These are phyloP conservation scores for Rhagophthalmus giganteus DNA, from an alignment of 2,888 invertebrate genomes.

Conservation along the genomic window DNA sequence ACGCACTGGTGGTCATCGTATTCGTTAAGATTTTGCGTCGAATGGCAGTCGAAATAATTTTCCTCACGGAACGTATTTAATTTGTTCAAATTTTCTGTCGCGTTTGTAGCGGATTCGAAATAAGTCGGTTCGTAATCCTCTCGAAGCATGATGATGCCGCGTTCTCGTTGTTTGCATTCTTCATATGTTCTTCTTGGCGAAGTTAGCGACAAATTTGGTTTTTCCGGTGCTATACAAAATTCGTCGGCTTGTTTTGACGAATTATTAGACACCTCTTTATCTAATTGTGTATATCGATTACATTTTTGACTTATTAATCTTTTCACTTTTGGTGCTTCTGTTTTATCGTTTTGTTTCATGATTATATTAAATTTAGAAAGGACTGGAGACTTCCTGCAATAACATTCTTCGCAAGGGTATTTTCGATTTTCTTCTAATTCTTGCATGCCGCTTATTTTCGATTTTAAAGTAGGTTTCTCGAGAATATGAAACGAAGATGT, in stretches of 20 bases:
- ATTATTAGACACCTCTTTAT: no score
- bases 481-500: no score
- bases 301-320: no score
- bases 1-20: slow-evolving; percentile 54
- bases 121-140: neutral
- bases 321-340: neutral
- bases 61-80: slow-evolving; percentile 58
- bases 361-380: slow-evolving; percentile 3
- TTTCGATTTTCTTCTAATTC: no score
- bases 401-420: slow-evolving; percentile 10
- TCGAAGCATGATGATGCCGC: neutral
- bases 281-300: no score
- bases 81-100: slow-evolving; percentile 33
- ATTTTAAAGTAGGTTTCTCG: no score
- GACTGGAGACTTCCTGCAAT: slow-evolving; percentile 13
- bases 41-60: slow-evolving; percentile 66
- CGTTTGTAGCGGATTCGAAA: no score
- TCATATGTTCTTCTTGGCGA: no score
- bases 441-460: no score
- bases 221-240: no score
- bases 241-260: no score
- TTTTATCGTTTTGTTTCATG: neutral
- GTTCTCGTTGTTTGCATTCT: neutral
- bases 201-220: no score
- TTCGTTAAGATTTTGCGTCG: slow-evolving; percentile 52